Conservation (phyloP, 2,797 vertebrate species). For the Gymnothorax reevesii region DNA sequence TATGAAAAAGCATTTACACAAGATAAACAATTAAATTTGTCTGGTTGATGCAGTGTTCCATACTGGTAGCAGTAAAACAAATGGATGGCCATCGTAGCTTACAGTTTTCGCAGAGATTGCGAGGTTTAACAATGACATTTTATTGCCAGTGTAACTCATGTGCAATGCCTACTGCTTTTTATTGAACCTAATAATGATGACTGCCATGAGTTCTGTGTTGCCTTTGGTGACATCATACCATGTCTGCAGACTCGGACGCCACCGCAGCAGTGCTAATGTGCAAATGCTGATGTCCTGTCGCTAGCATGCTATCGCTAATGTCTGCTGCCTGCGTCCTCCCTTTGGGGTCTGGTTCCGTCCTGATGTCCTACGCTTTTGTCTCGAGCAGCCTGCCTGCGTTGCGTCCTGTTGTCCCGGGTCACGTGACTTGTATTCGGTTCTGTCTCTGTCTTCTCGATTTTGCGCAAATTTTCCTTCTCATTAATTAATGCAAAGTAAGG, state of each 20-base stretch:
- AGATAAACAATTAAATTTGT: background rate
- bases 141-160: background rate
- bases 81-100: background rate
- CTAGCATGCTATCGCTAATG: slow-evolving; percentile 29
- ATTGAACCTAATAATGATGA: background rate
- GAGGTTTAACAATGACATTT: background rate
- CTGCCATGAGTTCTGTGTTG: slow-evolving; percentile 23
- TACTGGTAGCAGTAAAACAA: background rate
- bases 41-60: background rate
- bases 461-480: too few species aligned
- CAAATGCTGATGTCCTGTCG: background rate
- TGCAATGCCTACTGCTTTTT: background rate
- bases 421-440: background rate
- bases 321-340: slow-evolving; percentile 3
- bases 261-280: slow-evolving; percentile 30
- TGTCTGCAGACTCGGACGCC: slow-evolving; percentile 11
- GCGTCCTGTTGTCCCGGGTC: slow-evolving; percentile 1
- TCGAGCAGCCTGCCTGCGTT: background rate
- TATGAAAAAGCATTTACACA: background rate
- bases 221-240: slow-evolving; percentile 24
- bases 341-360: background rate
- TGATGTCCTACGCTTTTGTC: background rate
- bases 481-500: background rate
- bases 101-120: background rate
- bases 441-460: background rate